Base-by-base conservation (phyloP, 2,888 invertebrate species). In the Mythimna ferrago region DNA sequence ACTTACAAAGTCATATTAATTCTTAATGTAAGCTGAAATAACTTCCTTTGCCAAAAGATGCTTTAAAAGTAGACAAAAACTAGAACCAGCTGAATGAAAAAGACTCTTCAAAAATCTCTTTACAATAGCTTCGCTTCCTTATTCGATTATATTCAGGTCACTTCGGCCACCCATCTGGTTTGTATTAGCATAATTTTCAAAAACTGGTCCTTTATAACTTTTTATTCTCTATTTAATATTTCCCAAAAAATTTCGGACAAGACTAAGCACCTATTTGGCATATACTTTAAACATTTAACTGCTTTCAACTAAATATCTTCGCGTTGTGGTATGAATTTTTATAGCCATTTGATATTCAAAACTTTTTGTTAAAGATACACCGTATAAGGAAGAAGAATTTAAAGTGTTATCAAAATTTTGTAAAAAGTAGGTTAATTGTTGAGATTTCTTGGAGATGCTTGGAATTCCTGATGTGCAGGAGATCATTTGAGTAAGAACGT, bases 321-420 rank as follows among this genome's bases (percentile, higher is more conserved):
- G 73, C 61, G 71, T 68, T 80, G 77, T 76, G 82, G 65, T 84
- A 81, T 85, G 88, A 87, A 84, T 89, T 90, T 90, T 89, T 90
- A 89, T 89, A 51, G 84, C 68, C 26, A 9, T 70, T 82, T 81
- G 66, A 83, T 82, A 66, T 76, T 67, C 74, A 60, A 44, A 63
- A 76, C 60, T 65, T 82, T 79, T 68, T 67, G 58, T 64, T 62
- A 44, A 61, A 73, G 69, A 44, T 67, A 56, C 16, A 74, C 58
- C 41, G 53, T 62, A 26, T 56, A 69, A 19, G 51, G 38, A 66
- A 38, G 26, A 70, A 53, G 6, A 61, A 58, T 63, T 62, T 74
- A 66, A 69, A 54, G 53, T 83, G n/a, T 63, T 66, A 38, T 60
- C 51, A 54, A 57, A 70, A 48, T 61, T 58, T 32, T 19, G 35